Conservation (phyloP, 2,113 vertebrate species). For the Pituophis catenifer region DNA sequence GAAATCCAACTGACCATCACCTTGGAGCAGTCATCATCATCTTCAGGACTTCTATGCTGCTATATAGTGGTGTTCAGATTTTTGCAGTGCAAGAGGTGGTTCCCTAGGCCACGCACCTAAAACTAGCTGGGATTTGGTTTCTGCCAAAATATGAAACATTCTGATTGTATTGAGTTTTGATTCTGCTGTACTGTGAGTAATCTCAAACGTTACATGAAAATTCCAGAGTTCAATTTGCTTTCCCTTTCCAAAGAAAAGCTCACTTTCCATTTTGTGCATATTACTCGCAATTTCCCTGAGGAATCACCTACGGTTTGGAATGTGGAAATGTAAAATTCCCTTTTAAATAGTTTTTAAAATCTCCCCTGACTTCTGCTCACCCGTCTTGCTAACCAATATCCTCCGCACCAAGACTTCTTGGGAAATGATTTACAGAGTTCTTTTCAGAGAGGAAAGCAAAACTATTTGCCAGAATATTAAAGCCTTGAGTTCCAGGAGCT, state of each 20-base stretch:
- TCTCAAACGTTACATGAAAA: neutral
- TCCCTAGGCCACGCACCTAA: neutral
- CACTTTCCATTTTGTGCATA: neutral
- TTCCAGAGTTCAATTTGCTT: neutral
- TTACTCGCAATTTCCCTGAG: neutral
- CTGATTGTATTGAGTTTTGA: neutral
- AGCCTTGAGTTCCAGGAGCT: conserved; percentile 43
- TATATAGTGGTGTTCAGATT: neutral
- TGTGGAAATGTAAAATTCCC: conserved; percentile 42
- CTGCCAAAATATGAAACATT: neutral
- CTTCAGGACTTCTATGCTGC: neutral
- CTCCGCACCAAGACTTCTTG: conserved; percentile 29
- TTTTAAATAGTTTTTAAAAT: conserved; percentile 39
- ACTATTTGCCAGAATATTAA: conserved; percentile 44
- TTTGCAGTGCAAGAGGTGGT: neutral
- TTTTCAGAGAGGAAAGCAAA: conserved; percentile 11
- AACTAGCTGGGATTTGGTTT: neutral
- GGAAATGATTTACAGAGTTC: conserved; percentile 34
- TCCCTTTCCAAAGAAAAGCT: neutral
- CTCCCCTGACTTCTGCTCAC: conserved; percentile 25
- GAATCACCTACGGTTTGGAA: neutral
- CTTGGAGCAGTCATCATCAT: neutral
- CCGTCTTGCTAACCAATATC: conserved; percentile 1
- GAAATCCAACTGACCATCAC: neutral
- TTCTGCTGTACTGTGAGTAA: neutral